Evolutionary conservation across 2,797 vertebrate genomes (phyloP), one percentile per base, ranked within the genome.

Genomic region (Psittacula echo): DNA sequence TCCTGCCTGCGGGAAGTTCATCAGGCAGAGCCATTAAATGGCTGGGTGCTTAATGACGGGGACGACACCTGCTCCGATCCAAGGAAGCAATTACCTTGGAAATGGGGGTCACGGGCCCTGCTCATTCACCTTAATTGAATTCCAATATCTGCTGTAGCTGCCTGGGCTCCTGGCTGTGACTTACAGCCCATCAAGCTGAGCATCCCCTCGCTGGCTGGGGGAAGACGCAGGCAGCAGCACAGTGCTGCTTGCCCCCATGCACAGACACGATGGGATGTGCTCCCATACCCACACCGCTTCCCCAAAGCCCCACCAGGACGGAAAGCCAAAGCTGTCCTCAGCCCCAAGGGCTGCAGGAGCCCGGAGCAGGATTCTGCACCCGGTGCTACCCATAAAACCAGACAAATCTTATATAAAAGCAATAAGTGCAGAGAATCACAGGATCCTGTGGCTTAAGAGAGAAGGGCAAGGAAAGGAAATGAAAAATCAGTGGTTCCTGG

Each of bases 51-150:
- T 98, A 98, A 98, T 97, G 97, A 97, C 80, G 78, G 85, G 85
- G 94, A 92, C 65, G 79, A 97, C 80, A 92, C 97, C 96, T 65
- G 93, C 96, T 91, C 92, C n/a, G 94, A 97, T 97, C 98, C 81
- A 27, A 96, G 98, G 97, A 98, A 98, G 98, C 98, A 98, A 99
- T 98, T 98, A 98, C 96, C 98, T 98, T 95, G 95, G 98, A 98
- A 98, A 98, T 96, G 95, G 97, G 97, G 98, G 98, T 97, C 98
- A 98, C 82, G 94, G 98, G 98, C 98, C 96, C 95, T 93, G 95
- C 98, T 98, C 98, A 91, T 98, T 98, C 98, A 97, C 98, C 97
- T 98, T 98, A 98, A 99, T 98, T 98, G 98, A 99, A 99, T 98
- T 98, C 98, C 98, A 97, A 97, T 98, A 98, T 98, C 98, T 98